Evolutionary conservation across 2,113 vertebrate species (phyloP).

Genomic region (Leuciscus idus): DNA sequence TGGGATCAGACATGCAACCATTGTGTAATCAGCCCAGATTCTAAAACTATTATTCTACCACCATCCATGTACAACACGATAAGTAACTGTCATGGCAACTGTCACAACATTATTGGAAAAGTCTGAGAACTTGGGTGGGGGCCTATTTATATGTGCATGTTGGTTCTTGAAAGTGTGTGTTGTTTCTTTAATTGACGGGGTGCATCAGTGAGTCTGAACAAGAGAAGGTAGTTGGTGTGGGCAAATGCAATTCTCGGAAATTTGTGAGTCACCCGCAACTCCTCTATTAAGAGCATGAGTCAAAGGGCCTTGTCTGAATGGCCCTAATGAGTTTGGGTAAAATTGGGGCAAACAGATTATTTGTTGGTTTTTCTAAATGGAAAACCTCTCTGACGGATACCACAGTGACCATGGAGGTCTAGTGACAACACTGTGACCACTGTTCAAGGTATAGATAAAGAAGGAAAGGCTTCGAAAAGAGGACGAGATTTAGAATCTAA

Average conservation of each 20-base stretch:
- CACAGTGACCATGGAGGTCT: background rate
- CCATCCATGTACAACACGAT: background rate
- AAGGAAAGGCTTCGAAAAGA: background rate
- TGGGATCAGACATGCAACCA: conserved; percentile 1
- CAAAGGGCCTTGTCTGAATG: conserved; percentile 43
- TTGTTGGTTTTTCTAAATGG: conserved; percentile 37
- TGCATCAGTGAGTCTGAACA: conserved; percentile 43
- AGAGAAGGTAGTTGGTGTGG: conserved; percentile 38
- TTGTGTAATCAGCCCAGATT: conserved; percentile 21
- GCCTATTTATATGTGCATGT: conserved; percentile 24
- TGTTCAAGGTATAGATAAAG: background rate
- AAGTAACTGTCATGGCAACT: conserved; percentile 34
- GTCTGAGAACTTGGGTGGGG: background rate
- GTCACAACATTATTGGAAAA: conserved; percentile 26
- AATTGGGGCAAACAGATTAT: conserved; percentile 49
- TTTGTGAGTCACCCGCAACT: conserved; percentile 45
- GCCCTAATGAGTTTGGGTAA: conserved; percentile 53
- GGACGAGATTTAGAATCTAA: conserved; percentile 7
- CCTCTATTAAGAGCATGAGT: conserved; percentile 38
- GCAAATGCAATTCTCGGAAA: conserved; percentile 27
- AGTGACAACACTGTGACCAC: background rate
- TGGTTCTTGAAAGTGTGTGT: conserved; percentile 22
- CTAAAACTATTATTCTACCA: conserved; percentile 24
- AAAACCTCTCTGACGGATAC: conserved; percentile 13
- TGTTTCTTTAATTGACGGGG: conserved; percentile 8